These are phyloP conservation scores for Lamprotornis superbus DNA, from an alignment of 2,113 vertebrate genomes.

Conservation along the genomic window DNA sequence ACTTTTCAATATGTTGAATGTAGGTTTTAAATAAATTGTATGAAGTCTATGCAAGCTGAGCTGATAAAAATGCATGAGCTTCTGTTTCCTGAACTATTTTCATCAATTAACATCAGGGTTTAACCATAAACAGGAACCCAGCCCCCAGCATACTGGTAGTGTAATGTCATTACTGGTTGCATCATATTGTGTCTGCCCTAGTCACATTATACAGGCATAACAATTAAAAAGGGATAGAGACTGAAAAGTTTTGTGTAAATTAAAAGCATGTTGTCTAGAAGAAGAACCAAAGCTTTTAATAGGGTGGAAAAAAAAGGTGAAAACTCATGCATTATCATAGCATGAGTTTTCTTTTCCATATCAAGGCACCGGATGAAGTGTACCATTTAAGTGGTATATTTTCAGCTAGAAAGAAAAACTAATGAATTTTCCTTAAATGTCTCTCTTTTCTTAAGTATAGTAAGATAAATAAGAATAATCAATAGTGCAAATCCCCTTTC, in stretches of 20 bases:
- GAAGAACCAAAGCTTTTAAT: neutral
- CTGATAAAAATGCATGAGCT: conserved; percentile 19
- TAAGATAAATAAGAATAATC: neutral
- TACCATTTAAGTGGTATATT: neutral
- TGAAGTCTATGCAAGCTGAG: neutral
- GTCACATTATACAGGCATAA: neutral
- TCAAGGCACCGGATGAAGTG: neutral
- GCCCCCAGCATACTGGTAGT: neutral
- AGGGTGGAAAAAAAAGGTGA: neutral
- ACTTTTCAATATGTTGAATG: conserved; percentile 1
- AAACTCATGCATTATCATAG: neutral
- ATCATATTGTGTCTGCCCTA: neutral
- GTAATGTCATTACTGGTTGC: neutral
- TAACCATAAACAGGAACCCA: neutral
- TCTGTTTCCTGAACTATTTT: conserved; percentile 38
- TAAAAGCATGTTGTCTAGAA: neutral
- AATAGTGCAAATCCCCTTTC: neutral
- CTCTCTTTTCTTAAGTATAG: neutral
- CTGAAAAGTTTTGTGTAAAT: neutral
- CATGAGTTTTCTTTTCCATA: neutral
- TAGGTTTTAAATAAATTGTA: neutral
- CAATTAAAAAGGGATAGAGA: neutral
- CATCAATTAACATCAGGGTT: neutral
- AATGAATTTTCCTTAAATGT: neutral
- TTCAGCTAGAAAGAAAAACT: neutral